Evolutionary conservation across 2,888 invertebrate species (phyloP), one percentile per base, ranked within the genome.

Genomic region (Charanyca ferruginea): DNA sequence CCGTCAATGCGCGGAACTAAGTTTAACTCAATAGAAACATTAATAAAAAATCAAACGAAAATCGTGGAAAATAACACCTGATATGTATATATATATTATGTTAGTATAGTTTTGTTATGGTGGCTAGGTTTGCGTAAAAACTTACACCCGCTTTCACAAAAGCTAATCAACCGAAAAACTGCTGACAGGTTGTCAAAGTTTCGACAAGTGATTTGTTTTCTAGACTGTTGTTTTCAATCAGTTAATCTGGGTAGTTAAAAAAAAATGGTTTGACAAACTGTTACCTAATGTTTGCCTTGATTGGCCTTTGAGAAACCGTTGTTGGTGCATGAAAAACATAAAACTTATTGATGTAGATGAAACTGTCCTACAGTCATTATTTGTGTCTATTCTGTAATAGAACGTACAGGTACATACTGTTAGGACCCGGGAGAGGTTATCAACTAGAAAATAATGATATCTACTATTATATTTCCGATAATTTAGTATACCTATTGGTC

Each of bases 1-100:
- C 65, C 42, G 60, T 73, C 73, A 60, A 60, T 64, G 8, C 44
- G 5, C 53, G 45, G 57, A 61, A 61, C 65, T 42, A 25, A 53
- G 52, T 57, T 45, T 16, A 35, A 49, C 51, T 35, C 11, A 47
- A 51, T 47, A 35, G 62, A 53, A 53, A 57, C 25, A 45, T 18
- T 32, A 45, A 61, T 54, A 8, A 45, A 57, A 55, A 55, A 22
- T 66, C 16, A 22, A 22, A 49, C 8, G 18, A 35, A 35, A 22
- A 2, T 42, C 5, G 22, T 35, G 32, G 41, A 20, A 72, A 47
- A 73, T 28, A 52, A 22, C 9, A 45, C 7, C 9, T 1, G 18
- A 25, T n/a, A 38, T 16, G n/a, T n/a, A n/a, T n/a, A n/a, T n/a
- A n/a, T n/a, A n/a, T n/a, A n/a, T n/a, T n/a, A 16, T 4, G 9